Conservation (phyloP, 2,888 invertebrate genomes). For the Antitype chi region DNA sequence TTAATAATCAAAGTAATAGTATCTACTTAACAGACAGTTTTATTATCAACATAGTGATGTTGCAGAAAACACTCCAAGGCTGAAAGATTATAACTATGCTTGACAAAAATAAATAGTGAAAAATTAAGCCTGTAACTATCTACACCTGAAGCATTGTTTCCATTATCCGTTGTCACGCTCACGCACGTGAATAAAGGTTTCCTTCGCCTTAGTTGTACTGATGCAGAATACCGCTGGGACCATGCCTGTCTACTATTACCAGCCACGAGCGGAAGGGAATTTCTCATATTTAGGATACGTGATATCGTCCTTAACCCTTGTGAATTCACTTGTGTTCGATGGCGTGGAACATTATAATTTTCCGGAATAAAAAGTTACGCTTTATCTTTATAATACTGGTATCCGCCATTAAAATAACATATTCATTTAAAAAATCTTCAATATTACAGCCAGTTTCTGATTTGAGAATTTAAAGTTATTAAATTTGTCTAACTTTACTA, state of each 20-base stretch:
- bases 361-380: slow-evolving; percentile 3
- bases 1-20: neutral
- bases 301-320: neutral
- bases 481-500: too few species aligned
- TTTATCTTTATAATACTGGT: too few species aligned
- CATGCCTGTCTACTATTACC: neutral
- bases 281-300: neutral
- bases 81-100: neutral
- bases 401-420: too few species aligned
- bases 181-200: neutral
- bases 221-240: neutral
- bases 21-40: neutral
- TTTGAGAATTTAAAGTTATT: too few species aligned
- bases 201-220: slow-evolving; percentile 1
- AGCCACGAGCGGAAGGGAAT: neutral
- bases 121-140: neutral
- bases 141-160: neutral
- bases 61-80: neutral
- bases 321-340: neutral
- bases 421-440: neutral
- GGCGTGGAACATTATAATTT: slow-evolving; percentile 27
- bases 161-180: neutral
- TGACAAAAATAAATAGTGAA: neutral
- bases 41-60: neutral
- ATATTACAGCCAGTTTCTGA: too few species aligned